Evolutionary conservation across 2,888 invertebrate genomes (phyloP), one percentile per base, ranked within the genome.

Genomic region (Drosophila fulvimacula): DNA sequence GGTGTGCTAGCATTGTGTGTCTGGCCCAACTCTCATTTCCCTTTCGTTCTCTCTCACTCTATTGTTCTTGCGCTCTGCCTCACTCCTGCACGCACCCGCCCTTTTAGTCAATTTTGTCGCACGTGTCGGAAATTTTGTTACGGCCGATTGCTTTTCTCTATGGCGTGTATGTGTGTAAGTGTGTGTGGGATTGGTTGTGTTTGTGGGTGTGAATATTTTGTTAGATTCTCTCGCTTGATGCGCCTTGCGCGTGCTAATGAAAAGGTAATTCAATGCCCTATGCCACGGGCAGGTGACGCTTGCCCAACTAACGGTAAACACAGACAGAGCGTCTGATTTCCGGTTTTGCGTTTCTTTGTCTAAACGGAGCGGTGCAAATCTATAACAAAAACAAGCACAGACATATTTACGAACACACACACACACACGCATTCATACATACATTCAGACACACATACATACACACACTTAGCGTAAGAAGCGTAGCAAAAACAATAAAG

Each of bases 41-140:
- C 17, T 46, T 51, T 60, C 56, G 59, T 49, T 61, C 53, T 63
- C 62, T 49, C 63, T 49, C 7, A 5, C 34, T 19, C 51, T 36
- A 5, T 21, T 24, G 10, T 19, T 21, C 9, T 4, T 5, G 13
- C 30, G 17, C 67, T 57, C 59, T 51, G 24, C 49, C 49, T 36
- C 32, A 32, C 48, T 49, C 38, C 49, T 39, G n/a, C 38, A 24
- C 44, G 34, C 38, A 17, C 17, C 32, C 42, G 34, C 65, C 56
- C 74, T 79, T 79, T 74, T 71, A 76, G 79, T 67, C 81, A 90
- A 82, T 81, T 90, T 87, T 85, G 81, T 79, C 84, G 90, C 90
- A 90, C 90, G 90, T 90, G 90, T 90, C 82, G 81, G 79, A 88
- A 85, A 88, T 88, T 82, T 82, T 79, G 88, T 86, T 86, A 88